These are phyloP conservation scores for Acrocephalus scirpaceus DNA, from an alignment of 2,797 vertebrate genomes.

Conservation along the genomic window DNA sequence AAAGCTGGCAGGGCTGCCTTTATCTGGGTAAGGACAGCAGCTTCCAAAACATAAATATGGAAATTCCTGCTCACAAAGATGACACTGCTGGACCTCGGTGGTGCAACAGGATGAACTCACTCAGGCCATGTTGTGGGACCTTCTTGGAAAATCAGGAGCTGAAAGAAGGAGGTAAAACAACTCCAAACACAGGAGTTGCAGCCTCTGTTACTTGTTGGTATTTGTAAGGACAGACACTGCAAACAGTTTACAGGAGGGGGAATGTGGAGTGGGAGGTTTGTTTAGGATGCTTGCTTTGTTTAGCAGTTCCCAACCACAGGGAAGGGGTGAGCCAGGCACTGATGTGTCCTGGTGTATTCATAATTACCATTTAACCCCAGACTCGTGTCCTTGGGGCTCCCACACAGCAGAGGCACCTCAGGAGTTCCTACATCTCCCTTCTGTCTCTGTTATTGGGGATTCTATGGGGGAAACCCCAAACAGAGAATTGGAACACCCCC, in stretches of 20 bases:
- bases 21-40: background rate
- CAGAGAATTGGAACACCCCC: background rate
- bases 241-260: background rate
- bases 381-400: background rate
- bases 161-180: background rate
- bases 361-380: background rate
- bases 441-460: background rate
- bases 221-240: background rate
- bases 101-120: background rate
- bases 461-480: background rate
- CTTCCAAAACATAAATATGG: background rate
- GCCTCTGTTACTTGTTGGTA: fast-evolving
- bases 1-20: background rate
- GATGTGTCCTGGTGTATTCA: background rate
- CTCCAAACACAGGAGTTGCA: background rate
- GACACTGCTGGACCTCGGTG: background rate
- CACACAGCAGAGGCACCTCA: background rate
- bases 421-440: background rate
- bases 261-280: background rate
- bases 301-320: background rate
- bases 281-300: background rate
- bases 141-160: background rate
- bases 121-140: fast-evolving
- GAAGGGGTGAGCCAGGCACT: background rate
- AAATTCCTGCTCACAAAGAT: background rate